A percentile compares a stretch with the other conserved stretches of the same genome.
Evolutionary conservation across 2,797 vertebrate species (phyloP).

Genomic region (Rhincodon typus): DNA sequence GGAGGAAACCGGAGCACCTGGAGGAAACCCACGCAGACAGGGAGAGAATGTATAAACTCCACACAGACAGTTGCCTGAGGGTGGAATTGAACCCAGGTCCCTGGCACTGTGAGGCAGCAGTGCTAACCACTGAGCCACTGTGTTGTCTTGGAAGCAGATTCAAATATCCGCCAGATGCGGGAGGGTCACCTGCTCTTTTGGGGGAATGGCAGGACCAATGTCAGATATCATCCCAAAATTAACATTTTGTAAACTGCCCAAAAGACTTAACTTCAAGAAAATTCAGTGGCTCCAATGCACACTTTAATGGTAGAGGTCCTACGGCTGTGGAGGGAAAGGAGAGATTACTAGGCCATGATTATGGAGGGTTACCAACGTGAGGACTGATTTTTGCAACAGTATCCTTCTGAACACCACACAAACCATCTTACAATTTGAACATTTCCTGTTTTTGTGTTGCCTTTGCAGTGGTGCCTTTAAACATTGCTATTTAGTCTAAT

Average conservation of each 20-base stretch:
- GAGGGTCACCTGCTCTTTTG: neutral
- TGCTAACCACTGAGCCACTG: too few relatives aligned
- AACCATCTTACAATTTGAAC: neutral
- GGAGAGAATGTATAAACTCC: too few relatives aligned
- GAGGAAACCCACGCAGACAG: too few relatives aligned
- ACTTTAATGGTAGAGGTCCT: too few relatives aligned
- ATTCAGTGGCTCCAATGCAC: neutral
- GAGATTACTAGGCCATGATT: too few relatives aligned
- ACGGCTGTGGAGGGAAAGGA: neutral
- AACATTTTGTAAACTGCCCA: neutral
- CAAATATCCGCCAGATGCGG: neutral
- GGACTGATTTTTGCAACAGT: neutral
- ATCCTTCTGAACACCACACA: neutral
- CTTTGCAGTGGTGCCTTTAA: neutral
- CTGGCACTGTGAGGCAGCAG: too few relatives aligned
- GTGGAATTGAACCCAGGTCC: too few relatives aligned
- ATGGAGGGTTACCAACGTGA: neutral
- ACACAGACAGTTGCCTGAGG: too few relatives aligned
- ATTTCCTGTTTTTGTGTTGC: neutral
- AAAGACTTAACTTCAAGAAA: neutral
- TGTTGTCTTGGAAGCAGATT: neutral
- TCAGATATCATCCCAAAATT: neutral
- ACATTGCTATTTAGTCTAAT: neutral
- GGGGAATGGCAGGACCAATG: neutral
- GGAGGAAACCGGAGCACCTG: too few relatives aligned